Base-by-base conservation (phyloP, 2,888 invertebrate species). In the Drosophila prostipennis region DNA sequence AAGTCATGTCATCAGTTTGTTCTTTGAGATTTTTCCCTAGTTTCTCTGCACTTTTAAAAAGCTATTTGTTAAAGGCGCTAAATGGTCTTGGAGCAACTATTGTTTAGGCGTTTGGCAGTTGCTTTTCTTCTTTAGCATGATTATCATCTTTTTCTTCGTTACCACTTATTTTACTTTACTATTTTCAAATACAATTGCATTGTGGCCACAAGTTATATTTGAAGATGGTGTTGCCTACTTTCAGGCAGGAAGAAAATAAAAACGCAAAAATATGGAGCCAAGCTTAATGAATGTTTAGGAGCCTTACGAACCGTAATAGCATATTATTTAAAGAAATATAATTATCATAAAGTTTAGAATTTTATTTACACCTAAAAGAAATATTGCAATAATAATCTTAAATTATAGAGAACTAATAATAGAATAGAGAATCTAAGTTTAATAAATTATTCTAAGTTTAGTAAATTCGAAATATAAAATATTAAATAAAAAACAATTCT, bases 161-260 rank as follows among this genome's bases (percentile, higher is more conserved):
- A 10, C 19, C 52, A 55, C 48, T 42, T 57, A 26, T 42, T n/a
- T 40, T 53, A 34, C 48, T 48, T 46, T 6, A 19, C 11, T 36
- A 52, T 76, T 72, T 68, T 68, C 68, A 67, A 73, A 69, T 57
- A 58, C 56, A 57, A 43, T 57, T 64, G 23, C 55, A 52, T 78
- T 72, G 54, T 59, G 42, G 14, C 13, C 36, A 16, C 32, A 6
- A 51, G 10, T 19, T 11, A 14, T 13, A 34, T 19, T 1, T 1
- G 6, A 7, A 11, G 5, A 65, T 60, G 49, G 0, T 26, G 52
- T 67, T 81, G 83, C 79, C 78, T 83, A 83, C 82, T 83, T 82
- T 83, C 55, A 75, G 83, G 83, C 84, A 14, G 53, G 13, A 0
- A 11, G 5, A 14, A 6, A 57, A n/a, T 42, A 26, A 26, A 19